phyloP scores from a whole-genome alignment of 2,113 vertebrate genomes.

The Cyprinus carpio region DNA sequence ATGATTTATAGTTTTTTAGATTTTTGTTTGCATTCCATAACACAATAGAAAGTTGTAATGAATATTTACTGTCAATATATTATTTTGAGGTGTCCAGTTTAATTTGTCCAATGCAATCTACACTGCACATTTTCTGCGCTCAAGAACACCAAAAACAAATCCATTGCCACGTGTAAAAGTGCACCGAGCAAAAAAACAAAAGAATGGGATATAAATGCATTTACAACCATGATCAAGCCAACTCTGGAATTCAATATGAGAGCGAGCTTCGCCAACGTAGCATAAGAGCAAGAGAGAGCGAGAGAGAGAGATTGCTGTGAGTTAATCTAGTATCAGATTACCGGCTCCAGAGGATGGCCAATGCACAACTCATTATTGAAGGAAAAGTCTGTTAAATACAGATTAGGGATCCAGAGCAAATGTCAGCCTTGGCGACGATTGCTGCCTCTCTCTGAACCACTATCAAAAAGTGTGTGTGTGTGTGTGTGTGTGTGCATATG shows the following conservation, averaged over 20 bases:
- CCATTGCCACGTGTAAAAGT: background rate
- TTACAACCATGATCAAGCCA: background rate
- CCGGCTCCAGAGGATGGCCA: conserved; percentile 60
- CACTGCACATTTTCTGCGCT: background rate
- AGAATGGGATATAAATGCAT: background rate
- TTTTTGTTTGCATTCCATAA: too few relatives aligned
- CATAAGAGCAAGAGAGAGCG: background rate
- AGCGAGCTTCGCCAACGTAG: background rate
- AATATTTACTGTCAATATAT: too few relatives aligned
- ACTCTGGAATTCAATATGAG: background rate
- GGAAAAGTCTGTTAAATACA: conserved; percentile 66
- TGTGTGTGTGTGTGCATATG: background rate
- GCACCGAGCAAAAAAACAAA: background rate
- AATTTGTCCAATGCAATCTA: background rate
- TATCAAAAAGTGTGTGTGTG: background rate
- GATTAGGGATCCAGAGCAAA: conserved; percentile 60
- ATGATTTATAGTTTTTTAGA: too few relatives aligned
- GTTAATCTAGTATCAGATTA: conserved; percentile 70
- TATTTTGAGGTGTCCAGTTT: too few relatives aligned
- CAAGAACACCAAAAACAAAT: background rate
- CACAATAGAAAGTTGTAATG: too few relatives aligned
- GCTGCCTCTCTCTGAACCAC: background rate
- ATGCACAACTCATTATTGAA: conserved; percentile 64
- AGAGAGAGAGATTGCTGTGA: conserved; percentile 62
- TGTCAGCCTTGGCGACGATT: conserved; percentile 26